Evolutionary conservation across 2,888 invertebrate genomes (phyloP), one percentile per base, ranked within the genome.

Genomic region (Timema cristinae): DNA sequence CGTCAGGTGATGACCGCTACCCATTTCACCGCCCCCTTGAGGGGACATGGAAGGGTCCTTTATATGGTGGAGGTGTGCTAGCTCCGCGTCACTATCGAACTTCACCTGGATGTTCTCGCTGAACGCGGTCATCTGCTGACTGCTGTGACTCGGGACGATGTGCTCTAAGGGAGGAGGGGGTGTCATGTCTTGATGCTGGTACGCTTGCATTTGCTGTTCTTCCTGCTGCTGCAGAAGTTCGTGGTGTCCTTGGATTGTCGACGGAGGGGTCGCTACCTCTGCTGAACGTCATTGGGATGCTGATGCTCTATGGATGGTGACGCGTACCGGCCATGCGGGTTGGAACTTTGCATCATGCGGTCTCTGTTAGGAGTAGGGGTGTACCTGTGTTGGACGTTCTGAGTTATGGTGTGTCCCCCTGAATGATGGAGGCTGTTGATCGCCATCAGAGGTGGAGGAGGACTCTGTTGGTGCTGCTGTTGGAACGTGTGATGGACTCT

Each of bases 151-250:
- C 11, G 52, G 59, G 9, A 59, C 54, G 16, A 71, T 68, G 6
- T 70, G 63, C 47, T 71, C 71, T 4, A 71, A 69, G 6, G 71
- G 73, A 5, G 71, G 71, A 77, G 49, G 70, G 71, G 9, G 78
- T 76, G 47, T 78, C 75, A 52, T 72, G 11, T 70, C 68, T 32
- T 72, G 71, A 32, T 56, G 54, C 16, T 73, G 73, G 66, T 73
- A 73, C 13, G n/a, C 61, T 32, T 73, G 70, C 50, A 71, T 13
- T 8, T 50, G 47, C 49, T 69, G 56, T 7, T 69, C 50, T 10
- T 69, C 63, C 10, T 68, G 68, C 47, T 51, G 7, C 10, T 16
- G 68, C 16, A 68, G 47, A 48, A 68, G 8, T 49, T 67, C 50
- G 32, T 32, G 32, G 7, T 10, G 15, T 9, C 54, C 52, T 11